phyloP scores from a whole-genome alignment of 2,113 vertebrate genomes.

The Bos taurus region ARS-UCD2.0 NC_037351.1:60259001-60259500 shows the following conservation, averaged over 20 bases:
- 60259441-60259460: neutral
- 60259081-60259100: neutral
- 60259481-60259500: rapidly evolving
- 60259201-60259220: constrained; percentile 11
- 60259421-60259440: neutral
- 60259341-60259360: rapidly evolving
- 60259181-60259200: constrained; percentile 25
- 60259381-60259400: neutral
- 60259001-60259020: constrained; percentile 42
- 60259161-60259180: neutral
- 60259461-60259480: neutral
- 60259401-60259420: neutral
- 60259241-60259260: constrained; percentile 37
- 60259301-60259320: neutral
- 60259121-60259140: neutral
- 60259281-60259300: neutral
- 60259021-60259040: constrained; percentile 44
- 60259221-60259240: constrained; percentile 53
- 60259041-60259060: neutral
- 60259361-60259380: rapidly evolving
- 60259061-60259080: neutral
- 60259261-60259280: neutral
- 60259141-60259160: neutral
- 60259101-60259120: neutral
- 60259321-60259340: rapidly evolving